Conservation (phyloP, 53 echinoderm and acorn worm species). For the Hippasteria phrygiana region DNA sequence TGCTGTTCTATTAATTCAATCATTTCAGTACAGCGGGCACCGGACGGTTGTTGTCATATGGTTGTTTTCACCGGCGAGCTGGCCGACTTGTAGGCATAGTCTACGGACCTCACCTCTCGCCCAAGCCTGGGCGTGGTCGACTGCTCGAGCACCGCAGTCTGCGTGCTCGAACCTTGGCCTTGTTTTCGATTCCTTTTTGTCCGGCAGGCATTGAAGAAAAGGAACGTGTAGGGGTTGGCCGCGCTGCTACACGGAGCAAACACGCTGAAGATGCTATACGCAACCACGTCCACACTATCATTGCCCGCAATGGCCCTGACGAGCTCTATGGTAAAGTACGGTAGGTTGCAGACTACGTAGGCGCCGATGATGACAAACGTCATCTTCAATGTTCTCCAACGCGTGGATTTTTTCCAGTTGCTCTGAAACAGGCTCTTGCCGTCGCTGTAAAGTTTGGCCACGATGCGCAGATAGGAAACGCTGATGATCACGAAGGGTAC, state of each 20-base stretch:
- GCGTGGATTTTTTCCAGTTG: slow-evolving; percentile 89
- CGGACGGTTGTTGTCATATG: slow-evolving; percentile 51
- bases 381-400: slow-evolving; percentile 96
- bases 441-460: slow-evolving; percentile 84
- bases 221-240: slow-evolving; percentile 91
- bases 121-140: slow-evolving; percentile 44
- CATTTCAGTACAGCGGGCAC: slow-evolving; percentile 40
- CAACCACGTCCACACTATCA: slow-evolving; percentile 65
- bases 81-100: slow-evolving; percentile 45
- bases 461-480: slow-evolving; percentile 88
- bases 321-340: slow-evolving; percentile 73
- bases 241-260: slow-evolving; percentile 94
- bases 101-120: slow-evolving; percentile 13
- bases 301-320: slow-evolving; percentile 54
- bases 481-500: slow-evolving; percentile 88
- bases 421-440: slow-evolving; percentile 88
- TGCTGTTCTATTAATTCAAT: slow-evolving; percentile 34
- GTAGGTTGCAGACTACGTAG: slow-evolving; percentile 89
- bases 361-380: slow-evolving; percentile 95
- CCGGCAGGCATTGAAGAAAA: slow-evolving; percentile 86
- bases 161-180: slow-evolving; percentile 67
- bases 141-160: slow-evolving; percentile 76
- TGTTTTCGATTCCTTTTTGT: slow-evolving; percentile 30
- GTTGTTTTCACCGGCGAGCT: slow-evolving; percentile 39
- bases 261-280: slow-evolving; percentile 87